Conservation (phyloP, 2,888 invertebrate species). For the Unio pictorum region DNA sequence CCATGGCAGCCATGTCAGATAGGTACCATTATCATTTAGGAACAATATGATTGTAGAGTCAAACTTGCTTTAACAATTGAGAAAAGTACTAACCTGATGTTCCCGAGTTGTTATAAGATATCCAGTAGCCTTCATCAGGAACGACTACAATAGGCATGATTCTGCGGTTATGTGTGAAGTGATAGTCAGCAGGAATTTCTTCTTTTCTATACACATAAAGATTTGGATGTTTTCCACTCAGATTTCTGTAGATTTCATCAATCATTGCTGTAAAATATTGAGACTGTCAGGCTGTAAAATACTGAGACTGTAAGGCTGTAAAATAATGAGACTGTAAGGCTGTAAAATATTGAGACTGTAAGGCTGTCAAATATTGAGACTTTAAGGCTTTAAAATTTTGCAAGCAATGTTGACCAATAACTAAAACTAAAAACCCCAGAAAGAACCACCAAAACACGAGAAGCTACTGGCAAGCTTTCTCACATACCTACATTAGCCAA, state of each 20-base stretch:
- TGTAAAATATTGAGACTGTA: conserved; percentile 15
- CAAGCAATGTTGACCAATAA: not conserved
- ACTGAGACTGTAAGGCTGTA: conserved; percentile 21
- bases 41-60: too few relatives aligned
- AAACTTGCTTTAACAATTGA: too few relatives aligned
- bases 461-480: too few relatives aligned
- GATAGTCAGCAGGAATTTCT: conserved; percentile 65
- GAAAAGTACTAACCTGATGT: too few relatives aligned
- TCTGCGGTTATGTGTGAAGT: conserved; percentile 65
- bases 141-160: conserved; percentile 62
- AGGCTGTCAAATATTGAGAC: conserved; percentile 25
- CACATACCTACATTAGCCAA: too few relatives aligned
- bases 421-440: not conserved
- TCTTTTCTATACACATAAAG: conserved; percentile 62
- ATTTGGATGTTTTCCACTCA: conserved; percentile 43
- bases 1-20: too few relatives aligned
- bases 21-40: too few relatives aligned
- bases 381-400: not conserved
- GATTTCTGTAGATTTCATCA: conserved; percentile 47
- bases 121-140: conserved; percentile 58
- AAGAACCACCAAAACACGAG: too few relatives aligned
- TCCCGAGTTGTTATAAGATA: conserved; percentile 27
- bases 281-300: conserved; percentile 24
- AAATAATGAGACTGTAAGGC: conserved; percentile 13
- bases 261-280: conserved; percentile 34